Percentiles rank a stretch among this genome's conserved stretches.
These are phyloP conservation scores for Drosophila ficusphila DNA, from an alignment of 1,140 invertebrate genomes.

Conservation along the genomic window DNA sequence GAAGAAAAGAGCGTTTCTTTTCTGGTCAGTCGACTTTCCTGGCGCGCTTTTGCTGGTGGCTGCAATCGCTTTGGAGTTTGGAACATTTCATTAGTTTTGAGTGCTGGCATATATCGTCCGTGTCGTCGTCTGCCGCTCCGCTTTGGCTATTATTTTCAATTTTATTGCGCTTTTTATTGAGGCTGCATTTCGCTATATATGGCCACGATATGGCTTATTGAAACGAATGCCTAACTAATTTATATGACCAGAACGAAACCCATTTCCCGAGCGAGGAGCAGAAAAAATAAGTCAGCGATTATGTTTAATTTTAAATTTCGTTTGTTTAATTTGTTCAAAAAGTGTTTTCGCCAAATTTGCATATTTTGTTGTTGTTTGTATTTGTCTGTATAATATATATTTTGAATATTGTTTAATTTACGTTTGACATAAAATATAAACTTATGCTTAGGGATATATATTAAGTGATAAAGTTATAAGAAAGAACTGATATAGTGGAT, in stretches of 20 bases:
- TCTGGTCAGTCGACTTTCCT: slow-evolving; percentile 57
- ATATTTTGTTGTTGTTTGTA: slow-evolving; percentile 50
- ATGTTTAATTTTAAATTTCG: slow-evolving; percentile 59
- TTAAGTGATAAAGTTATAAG: slow-evolving; percentile 26
- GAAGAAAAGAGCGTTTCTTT: slow-evolving; percentile 13
- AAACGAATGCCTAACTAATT: slow-evolving; percentile 74
- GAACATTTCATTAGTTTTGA: slow-evolving; percentile 82
- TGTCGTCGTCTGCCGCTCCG: slow-evolving; percentile 48
- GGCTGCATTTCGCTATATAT: slow-evolving; percentile 71
- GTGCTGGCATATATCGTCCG: slow-evolving; percentile 78
- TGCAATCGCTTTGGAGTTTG: slow-evolving; percentile 77
- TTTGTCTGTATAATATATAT: slow-evolving; percentile 41
- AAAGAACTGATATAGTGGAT: slow-evolving; percentile 53
- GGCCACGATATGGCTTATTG: slow-evolving; percentile 67
- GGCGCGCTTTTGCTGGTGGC: slow-evolving; percentile 50
- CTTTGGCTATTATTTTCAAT: slow-evolving; percentile 80
- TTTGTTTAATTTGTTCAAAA: slow-evolving; percentile 75
- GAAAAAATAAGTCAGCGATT: background rate
- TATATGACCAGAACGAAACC: slow-evolving; percentile 61
- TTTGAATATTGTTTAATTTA: slow-evolving; percentile 42
- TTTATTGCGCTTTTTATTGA: slow-evolving; percentile 81
- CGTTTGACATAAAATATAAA: slow-evolving; percentile 70
- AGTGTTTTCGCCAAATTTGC: slow-evolving; percentile 69
- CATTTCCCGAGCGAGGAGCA: slow-evolving; percentile 6
- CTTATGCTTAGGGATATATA: slow-evolving; percentile 61